These are phyloP conservation scores for Amyelois transitella DNA, from an alignment of 1,140 invertebrate species.

Conservation along the genomic window DNA sequence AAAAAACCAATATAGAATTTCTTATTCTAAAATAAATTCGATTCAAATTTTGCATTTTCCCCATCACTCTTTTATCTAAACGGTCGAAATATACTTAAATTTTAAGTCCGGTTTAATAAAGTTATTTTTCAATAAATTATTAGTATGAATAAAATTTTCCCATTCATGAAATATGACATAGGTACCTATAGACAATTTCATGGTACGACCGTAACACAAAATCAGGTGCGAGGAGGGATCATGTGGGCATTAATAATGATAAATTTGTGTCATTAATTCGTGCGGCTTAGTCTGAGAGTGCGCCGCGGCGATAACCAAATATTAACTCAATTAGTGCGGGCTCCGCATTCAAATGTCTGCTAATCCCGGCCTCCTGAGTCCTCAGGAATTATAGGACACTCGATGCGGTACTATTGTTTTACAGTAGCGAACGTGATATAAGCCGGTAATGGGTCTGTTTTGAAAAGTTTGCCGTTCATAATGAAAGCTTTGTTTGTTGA, in stretches of 20 bases:
- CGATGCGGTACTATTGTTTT: background rate
- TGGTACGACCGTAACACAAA: conserved; percentile 12
- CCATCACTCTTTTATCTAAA: too few species aligned
- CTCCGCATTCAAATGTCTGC: conserved; percentile 60
- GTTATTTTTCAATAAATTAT: background rate
- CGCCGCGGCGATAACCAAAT: conserved; percentile 70
- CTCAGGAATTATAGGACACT: background rate
- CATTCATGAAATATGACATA: too few species aligned
- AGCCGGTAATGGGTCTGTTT: background rate
- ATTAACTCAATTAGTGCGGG: conserved; percentile 70
- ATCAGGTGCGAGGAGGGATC: conserved; percentile 55
- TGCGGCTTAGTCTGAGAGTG: conserved; percentile 64
- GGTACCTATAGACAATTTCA: background rate
- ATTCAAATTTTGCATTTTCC: too few species aligned
- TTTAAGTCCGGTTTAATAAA: too few species aligned
- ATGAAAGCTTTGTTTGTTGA: too few species aligned
- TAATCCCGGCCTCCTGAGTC: conserved; percentile 33
- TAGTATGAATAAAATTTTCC: background rate
- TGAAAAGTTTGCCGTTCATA: too few species aligned
- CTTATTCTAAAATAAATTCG: too few species aligned
- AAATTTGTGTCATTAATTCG: conserved; percentile 72
- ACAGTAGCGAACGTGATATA: background rate
- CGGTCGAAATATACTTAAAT: too few species aligned
- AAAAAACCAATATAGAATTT: too few species aligned
- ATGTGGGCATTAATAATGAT: conserved; percentile 71